These are phyloP conservation scores for Lynx canadensis DNA, from an alignment of 2,113 vertebrate genomes.

Conservation along the genomic window DNA sequence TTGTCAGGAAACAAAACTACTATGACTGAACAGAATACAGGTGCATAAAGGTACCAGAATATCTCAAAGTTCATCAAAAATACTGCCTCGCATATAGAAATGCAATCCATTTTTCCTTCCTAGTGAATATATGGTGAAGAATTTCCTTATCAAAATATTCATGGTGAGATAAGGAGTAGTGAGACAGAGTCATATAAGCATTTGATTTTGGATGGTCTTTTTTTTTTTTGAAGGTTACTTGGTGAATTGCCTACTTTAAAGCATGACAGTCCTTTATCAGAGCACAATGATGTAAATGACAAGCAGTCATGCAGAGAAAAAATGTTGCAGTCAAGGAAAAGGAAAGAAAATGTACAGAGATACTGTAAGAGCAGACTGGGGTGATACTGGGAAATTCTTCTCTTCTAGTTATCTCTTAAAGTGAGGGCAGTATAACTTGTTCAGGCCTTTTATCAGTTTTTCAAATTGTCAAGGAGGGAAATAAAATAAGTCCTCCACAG, in stretches of 20 bases:
- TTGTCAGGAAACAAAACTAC: constrained; percentile 34
- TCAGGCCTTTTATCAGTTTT: constrained; percentile 9
- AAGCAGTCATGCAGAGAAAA: constrained; percentile 20
- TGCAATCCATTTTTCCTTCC: background rate
- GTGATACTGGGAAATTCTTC: background rate
- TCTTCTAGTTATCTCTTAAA: background rate
- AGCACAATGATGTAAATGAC: constrained; percentile 46
- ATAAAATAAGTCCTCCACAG: background rate
- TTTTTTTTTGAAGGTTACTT: constrained; percentile 55
- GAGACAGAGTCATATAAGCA: constrained; percentile 29
- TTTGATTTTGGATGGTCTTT: constrained; percentile 44
- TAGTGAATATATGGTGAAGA: background rate
- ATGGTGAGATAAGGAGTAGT: constrained; percentile 13
- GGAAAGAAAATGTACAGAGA: background rate
- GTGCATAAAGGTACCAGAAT: constrained; percentile 24
- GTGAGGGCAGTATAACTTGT: background rate
- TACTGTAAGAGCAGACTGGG: background rate
- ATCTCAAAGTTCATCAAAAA: constrained; percentile 47
- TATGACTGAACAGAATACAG: constrained; percentile 10
- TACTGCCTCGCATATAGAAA: background rate
- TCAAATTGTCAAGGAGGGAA: background rate
- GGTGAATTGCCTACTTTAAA: constrained; percentile 12
- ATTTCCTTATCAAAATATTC: constrained; percentile 44
- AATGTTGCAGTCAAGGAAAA: background rate
- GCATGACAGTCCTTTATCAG: constrained; percentile 31